These are phyloP conservation scores for Erebia ligea DNA, from an alignment of 2,888 invertebrate species.

Conservation along the genomic window DNA sequence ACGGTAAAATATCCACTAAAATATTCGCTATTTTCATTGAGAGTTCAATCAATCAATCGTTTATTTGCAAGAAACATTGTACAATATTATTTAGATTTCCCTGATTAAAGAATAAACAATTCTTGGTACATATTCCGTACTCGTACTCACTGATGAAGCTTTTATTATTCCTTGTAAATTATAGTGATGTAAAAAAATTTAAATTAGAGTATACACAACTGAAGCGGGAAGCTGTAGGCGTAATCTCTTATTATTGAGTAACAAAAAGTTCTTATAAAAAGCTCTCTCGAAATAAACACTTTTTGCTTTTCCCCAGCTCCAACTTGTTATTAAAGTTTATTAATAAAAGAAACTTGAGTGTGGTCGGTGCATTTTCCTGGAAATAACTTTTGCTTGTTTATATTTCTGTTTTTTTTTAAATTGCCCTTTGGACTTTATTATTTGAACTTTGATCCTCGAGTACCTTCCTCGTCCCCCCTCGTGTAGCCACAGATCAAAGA, in stretches of 20 bases:
- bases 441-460: neutral
- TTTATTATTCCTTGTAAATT: too few relatives aligned
- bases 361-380: slow-evolving; percentile 17
- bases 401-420: neutral
- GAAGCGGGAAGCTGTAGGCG: neutral
- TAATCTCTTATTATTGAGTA: slow-evolving; percentile 7
- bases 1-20: neutral
- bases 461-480: too few relatives aligned
- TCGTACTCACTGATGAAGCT: too few relatives aligned
- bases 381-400: slow-evolving; percentile 21
- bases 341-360: slow-evolving; percentile 35
- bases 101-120: too few relatives aligned
- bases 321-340: slow-evolving; percentile 38
- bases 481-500: too few relatives aligned
- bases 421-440: neutral
- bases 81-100: too few relatives aligned
- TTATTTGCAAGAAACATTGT: too few relatives aligned
- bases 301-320: slow-evolving; percentile 24
- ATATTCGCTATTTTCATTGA: neutral
- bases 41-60: too few relatives aligned
- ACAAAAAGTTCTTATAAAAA: slow-evolving; percentile 6
- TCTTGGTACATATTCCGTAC: too few relatives aligned
- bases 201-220: neutral
- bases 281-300: slow-evolving; percentile 32
- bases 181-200: neutral